Base-by-base conservation (phyloP, 1,140 invertebrate species). In the Heliconius himera region DNA sequence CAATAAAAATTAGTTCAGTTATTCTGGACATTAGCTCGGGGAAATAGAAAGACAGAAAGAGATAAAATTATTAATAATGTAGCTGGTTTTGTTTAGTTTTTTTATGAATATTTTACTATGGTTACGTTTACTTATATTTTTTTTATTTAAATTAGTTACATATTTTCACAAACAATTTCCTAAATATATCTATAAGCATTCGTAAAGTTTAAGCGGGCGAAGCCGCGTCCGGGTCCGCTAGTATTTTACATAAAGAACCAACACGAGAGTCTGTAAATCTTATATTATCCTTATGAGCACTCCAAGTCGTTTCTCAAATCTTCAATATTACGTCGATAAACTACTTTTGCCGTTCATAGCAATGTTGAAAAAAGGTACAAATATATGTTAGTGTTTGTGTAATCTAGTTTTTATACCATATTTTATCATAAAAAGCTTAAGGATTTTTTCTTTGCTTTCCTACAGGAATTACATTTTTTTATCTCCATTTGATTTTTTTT, bases 311-410 rank as follows among this genome's bases (percentile, higher is more conserved):
- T 74, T 18, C 20, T 60, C 73, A 33, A n/a, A 29, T 66, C 56
- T 9, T 60, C 73, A 60, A 60, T 33, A 56, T 74, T 33, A 56
- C 51, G 51, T 60, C 29, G 73, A 73, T 73, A 51, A 41, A 29
- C n/a, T 46, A 46, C 33, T 41, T 73, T 49, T 11, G 56, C 9
- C 11, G 54, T 56, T 26, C 8, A 56, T 56, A 22, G n/a, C 54
- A 56, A n/a, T 26, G 3, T 56, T 22, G n/a, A 4, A 56, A 5
- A 20, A 56, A 56, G 54, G 54, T 56, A 56, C 20, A n/a, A 29
- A 29, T 4, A 56, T 56, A 41, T 41, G 38, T 41, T 22, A 8
- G 3, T 8, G n/a, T 56, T 22, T 56, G 54, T 22, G n/a, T 56
- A 56, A 8, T 2, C 20, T 8, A 56, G n/a, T 56, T 56, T 22